Evolutionary conservation across 2,113 vertebrate species (phyloP), one percentile per base, ranked within the genome.

Genomic region (Brachyistius frenatus): DNA sequence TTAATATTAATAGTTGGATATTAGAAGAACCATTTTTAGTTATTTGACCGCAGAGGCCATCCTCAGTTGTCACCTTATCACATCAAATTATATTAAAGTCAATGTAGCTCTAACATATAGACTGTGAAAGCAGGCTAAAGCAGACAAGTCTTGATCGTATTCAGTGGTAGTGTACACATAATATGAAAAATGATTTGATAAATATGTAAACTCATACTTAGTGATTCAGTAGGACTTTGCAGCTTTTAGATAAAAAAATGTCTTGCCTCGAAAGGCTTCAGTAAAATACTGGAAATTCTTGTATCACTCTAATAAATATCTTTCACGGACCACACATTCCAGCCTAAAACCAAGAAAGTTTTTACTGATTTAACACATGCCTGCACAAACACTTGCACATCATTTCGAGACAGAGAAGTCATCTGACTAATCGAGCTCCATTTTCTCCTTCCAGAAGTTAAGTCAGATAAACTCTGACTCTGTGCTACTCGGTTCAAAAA

Each of bases 391-490:
- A n/a, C 36, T 8, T 23, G 13, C 61, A 69, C 31, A 69, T 72
- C 71, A 67, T 73, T 78, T 77, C 39, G 52, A 81, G 62, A 61
- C 76, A 55, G 73, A 79, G 68, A 81, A 89, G 73, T 64, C 41
- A 8, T 69, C 69, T 46, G 53, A 67, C 73, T 90, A 78, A 70
- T 91, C 82, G 16, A 30, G 72, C 74, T 84, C 65, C 71, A 74
- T 85, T 92, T 93, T 86, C 77, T 80, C 64, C 65, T 69, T 85
- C 79, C 73, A 88, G 84, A 93, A 93, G 89, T 92, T 81, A 78
- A 87, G 74, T 74, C 84, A 84, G 92, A 94, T 94, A 76, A 92
- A 88, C 83, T 88, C 85, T 85, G 88, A 93, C 86, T 87, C 90
- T 80, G 88, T 91, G 71, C 6, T 88, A 66, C 72, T 75, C 83